These are phyloP conservation scores for Entomobrya proxima DNA, from an alignment of 2,888 invertebrate genomes.

Conservation along the genomic window DNA sequence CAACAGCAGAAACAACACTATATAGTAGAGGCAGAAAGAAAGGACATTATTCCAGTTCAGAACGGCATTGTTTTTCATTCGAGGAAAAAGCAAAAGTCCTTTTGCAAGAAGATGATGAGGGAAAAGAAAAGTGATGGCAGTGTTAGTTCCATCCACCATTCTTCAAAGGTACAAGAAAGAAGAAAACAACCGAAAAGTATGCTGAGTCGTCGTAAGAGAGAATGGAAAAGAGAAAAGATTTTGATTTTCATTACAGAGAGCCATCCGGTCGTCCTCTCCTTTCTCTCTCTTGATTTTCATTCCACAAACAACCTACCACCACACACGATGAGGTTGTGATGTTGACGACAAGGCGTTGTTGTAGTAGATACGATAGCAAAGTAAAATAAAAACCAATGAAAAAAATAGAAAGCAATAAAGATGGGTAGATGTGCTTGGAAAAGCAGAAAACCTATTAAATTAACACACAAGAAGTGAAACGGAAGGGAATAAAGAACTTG, in stretches of 20 bases:
- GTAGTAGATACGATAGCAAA: conserved; percentile 23
- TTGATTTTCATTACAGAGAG: conserved; percentile 57
- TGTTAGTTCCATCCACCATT: background rate
- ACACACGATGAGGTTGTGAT: background rate
- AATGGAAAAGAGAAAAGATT: conserved; percentile 19
- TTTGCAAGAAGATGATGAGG: too few relatives aligned
- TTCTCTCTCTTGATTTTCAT: conserved; percentile 28
- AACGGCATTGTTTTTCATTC: background rate
- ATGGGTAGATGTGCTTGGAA: conserved; percentile 43
- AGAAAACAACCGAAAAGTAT: background rate
- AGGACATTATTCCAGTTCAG: background rate
- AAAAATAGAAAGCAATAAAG: conserved; percentile 61
- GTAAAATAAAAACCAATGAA: conserved; percentile 55
- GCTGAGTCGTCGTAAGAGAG: conserved; percentile 8
- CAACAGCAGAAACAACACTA: background rate
- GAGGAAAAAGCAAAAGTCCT: background rate
- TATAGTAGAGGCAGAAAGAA: too few relatives aligned
- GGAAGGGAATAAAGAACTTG: conserved; percentile 59
- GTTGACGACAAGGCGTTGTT: background rate
- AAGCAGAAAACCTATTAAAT: conserved; percentile 63
- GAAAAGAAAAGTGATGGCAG: conserved; percentile 6
- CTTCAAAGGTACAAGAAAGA: conserved; percentile 33
- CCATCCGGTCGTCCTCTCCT: conserved; percentile 16
- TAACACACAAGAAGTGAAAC: conserved; percentile 56
- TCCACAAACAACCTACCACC: conserved; percentile 37